These are phyloP conservation scores for Thinocorus orbignyianus DNA, from an alignment of 2,113 vertebrate genomes.

Conservation along the genomic window DNA sequence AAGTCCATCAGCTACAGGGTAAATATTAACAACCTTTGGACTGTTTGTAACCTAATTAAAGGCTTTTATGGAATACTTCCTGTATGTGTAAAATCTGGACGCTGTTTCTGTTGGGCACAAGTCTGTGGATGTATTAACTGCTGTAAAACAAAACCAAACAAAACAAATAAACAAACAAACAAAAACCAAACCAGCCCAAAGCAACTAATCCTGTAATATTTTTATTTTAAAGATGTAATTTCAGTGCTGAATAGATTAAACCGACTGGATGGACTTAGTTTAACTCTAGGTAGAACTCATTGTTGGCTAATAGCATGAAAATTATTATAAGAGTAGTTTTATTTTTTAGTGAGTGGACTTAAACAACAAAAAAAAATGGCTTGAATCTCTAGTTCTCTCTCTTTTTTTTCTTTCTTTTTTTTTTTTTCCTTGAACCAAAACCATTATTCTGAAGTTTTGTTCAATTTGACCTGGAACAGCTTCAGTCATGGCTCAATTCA, in stretches of 20 bases:
- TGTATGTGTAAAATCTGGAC: neutral
- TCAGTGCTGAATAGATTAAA: neutral
- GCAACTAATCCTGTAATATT: neutral
- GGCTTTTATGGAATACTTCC: neutral
- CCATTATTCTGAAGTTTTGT: neutral
- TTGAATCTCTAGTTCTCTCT: neutral
- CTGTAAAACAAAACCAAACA: neutral
- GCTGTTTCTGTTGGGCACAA: neutral
- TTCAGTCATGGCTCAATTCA: neutral
- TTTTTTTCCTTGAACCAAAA: neutral
- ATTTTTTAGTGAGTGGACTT: neutral
- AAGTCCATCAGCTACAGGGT: neutral
- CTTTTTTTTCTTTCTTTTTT: neutral
- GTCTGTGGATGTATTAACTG: neutral
- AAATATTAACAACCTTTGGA: slow-evolving; percentile 31
- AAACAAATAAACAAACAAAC: neutral
- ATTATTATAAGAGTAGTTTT: neutral
- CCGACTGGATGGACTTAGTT: neutral
- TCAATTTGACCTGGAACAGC: neutral
- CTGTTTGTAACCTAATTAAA: neutral
- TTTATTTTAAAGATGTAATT: neutral
- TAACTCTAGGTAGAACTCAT: neutral
- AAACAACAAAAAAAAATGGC: neutral
- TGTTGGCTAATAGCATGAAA: neutral
- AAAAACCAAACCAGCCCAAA: neutral